Conservation (phyloP, 2,888 invertebrate genomes). For the Andricus curvator region DNA sequence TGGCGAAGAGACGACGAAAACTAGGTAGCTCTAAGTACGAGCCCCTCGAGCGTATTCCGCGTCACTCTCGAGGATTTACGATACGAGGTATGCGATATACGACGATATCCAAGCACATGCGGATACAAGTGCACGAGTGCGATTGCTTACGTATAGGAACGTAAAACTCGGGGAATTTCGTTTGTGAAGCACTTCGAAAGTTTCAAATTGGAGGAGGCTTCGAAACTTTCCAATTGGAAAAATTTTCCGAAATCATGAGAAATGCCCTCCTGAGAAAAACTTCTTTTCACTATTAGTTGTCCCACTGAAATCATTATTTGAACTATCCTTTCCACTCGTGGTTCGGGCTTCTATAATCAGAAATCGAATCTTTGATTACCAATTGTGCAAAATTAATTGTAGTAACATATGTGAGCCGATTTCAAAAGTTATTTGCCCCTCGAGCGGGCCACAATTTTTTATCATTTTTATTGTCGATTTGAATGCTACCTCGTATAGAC, state of each 20-base stretch:
- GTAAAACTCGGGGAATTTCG: constrained; percentile 8
- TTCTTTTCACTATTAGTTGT: not conserved
- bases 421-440: no score
- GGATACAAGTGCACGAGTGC: constrained; percentile 15
- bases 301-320: not conserved
- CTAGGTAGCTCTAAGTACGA: constrained; percentile 41
- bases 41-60: constrained; percentile 36
- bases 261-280: not conserved
- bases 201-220: constrained; percentile 13
- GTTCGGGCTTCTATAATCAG: no score
- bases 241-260: constrained; percentile 1
- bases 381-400: no score
- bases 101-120: constrained; percentile 15
- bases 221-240: constrained; percentile 8
- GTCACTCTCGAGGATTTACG: constrained; percentile 39
- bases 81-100: constrained; percentile 13
- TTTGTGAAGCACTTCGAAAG: constrained; percentile 13
- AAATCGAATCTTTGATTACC: no score
- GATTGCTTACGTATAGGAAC: not conserved
- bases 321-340: not conserved
- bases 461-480: not conserved
- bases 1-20: constrained; percentile 36
- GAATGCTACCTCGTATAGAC: not conserved
- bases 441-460: not conserved
- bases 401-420: no score